Evolutionary conservation across 2,113 vertebrate species (phyloP).

Genomic region (Rousettus leschenaultii): DNA sequence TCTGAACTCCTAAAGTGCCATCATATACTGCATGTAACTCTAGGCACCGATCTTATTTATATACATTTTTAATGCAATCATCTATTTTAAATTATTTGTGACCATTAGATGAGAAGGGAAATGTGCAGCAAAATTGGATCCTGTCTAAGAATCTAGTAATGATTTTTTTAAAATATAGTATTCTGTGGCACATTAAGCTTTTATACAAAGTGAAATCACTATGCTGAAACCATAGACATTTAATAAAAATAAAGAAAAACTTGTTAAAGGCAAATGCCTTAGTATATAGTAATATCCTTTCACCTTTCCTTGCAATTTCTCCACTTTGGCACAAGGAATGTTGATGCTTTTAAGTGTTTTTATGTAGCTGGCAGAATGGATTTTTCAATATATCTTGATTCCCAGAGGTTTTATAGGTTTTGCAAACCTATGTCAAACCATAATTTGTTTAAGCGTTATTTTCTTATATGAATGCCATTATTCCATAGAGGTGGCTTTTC

Average conservation of each 20-base stretch:
- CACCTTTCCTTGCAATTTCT: constrained; percentile 69
- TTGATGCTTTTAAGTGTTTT: constrained; percentile 70
- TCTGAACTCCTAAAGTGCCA: neutral
- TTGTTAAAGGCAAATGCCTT: constrained; percentile 62
- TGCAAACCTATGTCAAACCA: constrained; percentile 62
- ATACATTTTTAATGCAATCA: constrained; percentile 67
- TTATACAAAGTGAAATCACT: constrained; percentile 72
- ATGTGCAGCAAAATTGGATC: constrained; percentile 56
- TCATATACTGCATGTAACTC: neutral
- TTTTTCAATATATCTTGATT: constrained; percentile 73
- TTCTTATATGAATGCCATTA: constrained; percentile 63
- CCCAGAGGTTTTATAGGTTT: constrained; percentile 66
- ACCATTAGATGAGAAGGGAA: constrained; percentile 31
- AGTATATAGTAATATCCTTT: constrained; percentile 61
- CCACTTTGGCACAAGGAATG: constrained; percentile 62
- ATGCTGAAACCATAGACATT: constrained; percentile 39
- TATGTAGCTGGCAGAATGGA: constrained; percentile 64
- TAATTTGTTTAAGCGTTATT: constrained; percentile 67
- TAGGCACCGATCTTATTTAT: constrained; percentile 55
- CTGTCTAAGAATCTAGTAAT: constrained; percentile 67
- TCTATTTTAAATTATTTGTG: constrained; percentile 67
- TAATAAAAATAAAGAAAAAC: constrained; percentile 71
- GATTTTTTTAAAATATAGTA: constrained; percentile 44
- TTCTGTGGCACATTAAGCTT: constrained; percentile 54
- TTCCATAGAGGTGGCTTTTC: constrained; percentile 42